Evolutionary conservation across 2,888 invertebrate species (phyloP), one percentile per base, ranked within the genome.

Genomic region (Clusia tigrina): DNA sequence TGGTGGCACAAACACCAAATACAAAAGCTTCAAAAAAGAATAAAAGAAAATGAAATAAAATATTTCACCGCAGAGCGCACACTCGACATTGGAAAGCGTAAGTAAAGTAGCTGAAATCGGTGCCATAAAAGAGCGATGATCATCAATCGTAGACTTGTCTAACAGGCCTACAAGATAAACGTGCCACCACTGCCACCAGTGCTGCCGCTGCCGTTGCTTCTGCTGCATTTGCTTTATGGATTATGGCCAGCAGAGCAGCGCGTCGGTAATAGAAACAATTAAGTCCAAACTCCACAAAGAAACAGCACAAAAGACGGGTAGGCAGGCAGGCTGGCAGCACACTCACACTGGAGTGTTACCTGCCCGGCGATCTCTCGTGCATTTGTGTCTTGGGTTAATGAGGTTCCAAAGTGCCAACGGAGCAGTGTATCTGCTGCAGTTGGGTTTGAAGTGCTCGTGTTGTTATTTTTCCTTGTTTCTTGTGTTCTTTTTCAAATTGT

Each of bases 101-200:
- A 60, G 42, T 54, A 38, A 42, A 46, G 54, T 54, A 60, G 59
- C 59, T 24, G 26, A 17, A 32, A 22, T 15, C 20, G 48, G 5
- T 48, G 48, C 48, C 20, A 48, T 48, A 48, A 48, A 48, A 48
- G 22, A 20, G 48, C 48, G 48, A 48, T 48, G 22, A 48, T 48
- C 48, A 48, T 48, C 48, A 48, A 48, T 48, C 48, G 48, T 48
- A 2, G 15, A 10, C 10, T 48, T 22, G 48, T 18, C 48, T 5
- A 48, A 22, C 42, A 42, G 32, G 6, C 6, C 32, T 32, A 12
- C 32, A 32, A 9, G 6, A 32, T 12, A 32, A 6, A 32, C n/a
- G n/a, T n/a, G n/a, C 12, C 32, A 32, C 12, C 12, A 12, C n/a
- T 42, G 42, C 9, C 3, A n/a, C 42, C 3, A 6, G 9, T 42